These are phyloP conservation scores for Platerodrilus igneus DNA, from an alignment of 2,888 invertebrate genomes.

Conservation along the genomic window DNA sequence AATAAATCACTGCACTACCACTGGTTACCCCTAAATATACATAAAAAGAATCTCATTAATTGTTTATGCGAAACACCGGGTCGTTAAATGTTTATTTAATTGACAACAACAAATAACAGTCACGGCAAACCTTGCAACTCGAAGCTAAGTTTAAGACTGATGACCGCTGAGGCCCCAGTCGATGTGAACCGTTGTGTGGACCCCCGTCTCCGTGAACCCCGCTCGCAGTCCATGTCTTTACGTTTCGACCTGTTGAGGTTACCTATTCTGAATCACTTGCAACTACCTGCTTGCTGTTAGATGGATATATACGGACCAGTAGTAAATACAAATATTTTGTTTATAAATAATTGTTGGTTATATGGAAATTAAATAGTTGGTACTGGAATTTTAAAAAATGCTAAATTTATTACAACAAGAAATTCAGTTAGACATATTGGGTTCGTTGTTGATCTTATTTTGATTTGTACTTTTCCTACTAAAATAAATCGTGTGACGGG, in stretches of 20 bases:
- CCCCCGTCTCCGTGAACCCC: constrained; percentile 34
- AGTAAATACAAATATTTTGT: too few relatives aligned
- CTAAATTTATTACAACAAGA: too few relatives aligned
- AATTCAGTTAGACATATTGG: too few relatives aligned
- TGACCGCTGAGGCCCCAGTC: constrained; percentile 45
- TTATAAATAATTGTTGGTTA: too few relatives aligned
- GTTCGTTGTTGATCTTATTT: too few relatives aligned
- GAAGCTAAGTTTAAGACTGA: constrained; percentile 48
- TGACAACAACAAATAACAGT: constrained; percentile 22
- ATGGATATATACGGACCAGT: too few relatives aligned
- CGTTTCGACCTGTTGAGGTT: constrained; percentile 43
- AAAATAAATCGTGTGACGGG: too few relatives aligned
- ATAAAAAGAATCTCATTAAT: too few relatives aligned
- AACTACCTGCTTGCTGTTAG: constrained; percentile 31
- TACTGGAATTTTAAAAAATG: too few relatives aligned
- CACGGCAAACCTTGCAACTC: constrained; percentile 38
- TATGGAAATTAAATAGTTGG: too few relatives aligned
- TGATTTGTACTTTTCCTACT: too few relatives aligned
- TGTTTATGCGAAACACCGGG: too few relatives aligned
- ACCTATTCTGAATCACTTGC: constrained; percentile 44
- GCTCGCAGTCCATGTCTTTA: constrained; percentile 31
- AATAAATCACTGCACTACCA: constrained; percentile 11
- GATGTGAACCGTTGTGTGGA: constrained; percentile 43
- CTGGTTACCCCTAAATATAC: constrained; percentile 5
- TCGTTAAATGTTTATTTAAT: constrained; percentile 10